Percentiles rank a stretch among this genome's conserved stretches.
Evolutionary conservation across 2,113 vertebrate genomes (phyloP).

Genomic region (Leptobrachium ailaonicum): DNA sequence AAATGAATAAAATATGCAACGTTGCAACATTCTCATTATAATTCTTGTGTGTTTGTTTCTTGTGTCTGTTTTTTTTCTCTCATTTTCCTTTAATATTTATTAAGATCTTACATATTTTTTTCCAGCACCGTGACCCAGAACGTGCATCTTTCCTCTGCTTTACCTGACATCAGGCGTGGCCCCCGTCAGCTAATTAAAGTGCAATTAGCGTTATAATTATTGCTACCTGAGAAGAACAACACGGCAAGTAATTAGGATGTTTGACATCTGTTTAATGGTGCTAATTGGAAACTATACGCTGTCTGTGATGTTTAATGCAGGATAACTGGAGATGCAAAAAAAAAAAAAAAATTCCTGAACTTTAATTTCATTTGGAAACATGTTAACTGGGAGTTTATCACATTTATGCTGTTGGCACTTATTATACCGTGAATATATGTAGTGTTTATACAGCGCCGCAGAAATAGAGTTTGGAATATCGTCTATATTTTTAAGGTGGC

Average conservation of each 20-base stretch:
- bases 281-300: slow-evolving; percentile 6
- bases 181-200: slow-evolving; percentile 12
- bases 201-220: slow-evolving; percentile 24
- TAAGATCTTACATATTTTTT: too few species aligned
- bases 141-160: not conserved
- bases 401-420: too few species aligned
- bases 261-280: slow-evolving; percentile 34
- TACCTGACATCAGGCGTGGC: slow-evolving; percentile 12
- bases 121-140: too few species aligned
- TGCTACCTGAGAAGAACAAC: slow-evolving; percentile 5
- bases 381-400: not conserved
- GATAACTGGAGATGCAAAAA: not conserved
- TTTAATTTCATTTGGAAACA: not conserved
- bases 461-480: too few species aligned
- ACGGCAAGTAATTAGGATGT: slow-evolving; percentile 13
- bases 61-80: too few species aligned
- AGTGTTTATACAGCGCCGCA: too few species aligned
- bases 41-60: too few species aligned
- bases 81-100: too few species aligned
- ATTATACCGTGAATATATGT: too few species aligned
- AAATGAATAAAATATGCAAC: too few species aligned
- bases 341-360: not conserved
- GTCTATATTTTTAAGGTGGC: too few species aligned
- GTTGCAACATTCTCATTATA: too few species aligned
- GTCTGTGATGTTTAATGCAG: not conserved